Base-by-base conservation (phyloP, 2,888 invertebrate genomes). In the Strigamia transsilvanica region DNA sequence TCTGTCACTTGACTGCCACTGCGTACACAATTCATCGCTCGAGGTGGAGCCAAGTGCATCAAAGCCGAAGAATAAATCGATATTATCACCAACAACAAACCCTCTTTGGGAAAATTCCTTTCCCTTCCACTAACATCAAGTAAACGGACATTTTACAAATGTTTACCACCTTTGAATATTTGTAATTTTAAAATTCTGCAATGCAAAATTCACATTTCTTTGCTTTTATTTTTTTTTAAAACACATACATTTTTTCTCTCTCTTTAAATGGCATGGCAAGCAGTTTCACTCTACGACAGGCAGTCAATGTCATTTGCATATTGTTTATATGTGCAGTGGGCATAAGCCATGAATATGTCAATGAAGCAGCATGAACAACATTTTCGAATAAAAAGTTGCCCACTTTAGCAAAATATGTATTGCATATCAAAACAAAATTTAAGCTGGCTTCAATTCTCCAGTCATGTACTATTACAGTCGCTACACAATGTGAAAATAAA, bases 21-120 rank as follows among this genome's bases (percentile, higher is more conserved):
- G 56, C 56, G 56, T 56, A 18, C 56, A 56, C 56, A 18, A 56
- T 56, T 56, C 56, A 56, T 56, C 56, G 56, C 56, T 56, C 56
- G 56, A 56, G 56, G 56, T 18, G 56, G n/a, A 56, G 6, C 56
- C 15, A 18, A 56, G 56, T 56, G 56, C 56, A 56, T 56, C 56
- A 56, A 56, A 56, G 56, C 56, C 56, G 56, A 56, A 56, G 56
- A 56, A 56, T 56, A 56, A 56, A 56, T 56, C 56, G 56, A 56
- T 56, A 56, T 56, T 56, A 56, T 56, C 56, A n/a, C 56, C 18
- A 56, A 56, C 56, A 56, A 56, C 56, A 56, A 56, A 56, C 56
- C 56, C 56, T 56, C 56, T 56, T 56, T 56, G 56, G 56, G 21
- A 56, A 56, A 56, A 56, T 9, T 56, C 56, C 18, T 56, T 56